phyloP scores from a whole-genome alignment of 2,113 vertebrate species.

The Ceratotherium simum region DNA sequence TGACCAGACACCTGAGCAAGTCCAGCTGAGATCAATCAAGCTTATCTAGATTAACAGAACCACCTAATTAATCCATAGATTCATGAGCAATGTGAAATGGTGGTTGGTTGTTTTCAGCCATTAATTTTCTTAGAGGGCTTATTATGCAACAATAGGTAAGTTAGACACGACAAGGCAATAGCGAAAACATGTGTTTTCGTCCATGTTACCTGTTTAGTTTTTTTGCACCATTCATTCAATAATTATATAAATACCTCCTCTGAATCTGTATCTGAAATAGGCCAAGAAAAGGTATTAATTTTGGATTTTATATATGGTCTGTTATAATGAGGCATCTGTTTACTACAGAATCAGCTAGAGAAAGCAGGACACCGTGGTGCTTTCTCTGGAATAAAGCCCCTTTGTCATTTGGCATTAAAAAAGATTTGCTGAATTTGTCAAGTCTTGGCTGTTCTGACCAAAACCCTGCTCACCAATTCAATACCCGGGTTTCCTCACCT shows the following conservation, averaged over 20 bases:
- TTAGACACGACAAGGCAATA: not conserved
- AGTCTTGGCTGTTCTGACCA: not conserved
- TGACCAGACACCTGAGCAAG: not conserved
- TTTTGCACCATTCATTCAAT: not conserved
- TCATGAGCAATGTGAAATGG: not conserved
- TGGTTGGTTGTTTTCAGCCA: not conserved
- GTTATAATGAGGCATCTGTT: not conserved
- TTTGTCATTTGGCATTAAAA: slow-evolving; percentile 22
- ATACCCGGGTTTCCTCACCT: not conserved
- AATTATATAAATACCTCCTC: not conserved
- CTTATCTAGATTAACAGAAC: not conserved
- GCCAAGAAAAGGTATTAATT: not conserved
- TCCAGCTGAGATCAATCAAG: not conserved
- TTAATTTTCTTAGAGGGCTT: not conserved
- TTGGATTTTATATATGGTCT: not conserved
- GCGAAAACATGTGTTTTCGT: not conserved
- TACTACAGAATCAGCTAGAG: not conserved
- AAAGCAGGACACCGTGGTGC: not conserved
- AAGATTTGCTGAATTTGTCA: slow-evolving; percentile 46
- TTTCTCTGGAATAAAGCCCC: slow-evolving; percentile 6
- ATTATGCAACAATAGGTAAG: not conserved
- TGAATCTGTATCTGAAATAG: not conserved
- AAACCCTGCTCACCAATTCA: not conserved
- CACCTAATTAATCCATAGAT: not conserved
- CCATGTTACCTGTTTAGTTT: not conserved